A percentile compares a stretch with the other conserved stretches of the same genome.
These are phyloP conservation scores for Halyomorpha halys DNA, from an alignment of 1,140 invertebrate species.

Conservation along the genomic window DNA sequence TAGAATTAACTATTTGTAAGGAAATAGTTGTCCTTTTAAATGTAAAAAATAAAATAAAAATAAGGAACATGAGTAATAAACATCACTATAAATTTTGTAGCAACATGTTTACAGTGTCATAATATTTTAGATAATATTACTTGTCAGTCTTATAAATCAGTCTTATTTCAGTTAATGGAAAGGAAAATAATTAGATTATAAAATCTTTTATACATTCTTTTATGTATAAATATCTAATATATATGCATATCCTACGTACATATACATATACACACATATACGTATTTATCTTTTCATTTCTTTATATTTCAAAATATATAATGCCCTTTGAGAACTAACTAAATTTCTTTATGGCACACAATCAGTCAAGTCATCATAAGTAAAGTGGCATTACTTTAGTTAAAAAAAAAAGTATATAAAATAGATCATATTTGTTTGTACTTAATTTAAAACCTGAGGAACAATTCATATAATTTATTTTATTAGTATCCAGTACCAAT, in stretches of 20 bases:
- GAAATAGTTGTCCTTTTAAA: constrained; percentile 5
- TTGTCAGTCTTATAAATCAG: constrained; percentile 21
- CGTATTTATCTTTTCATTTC: too few relatives aligned
- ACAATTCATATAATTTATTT: background rate
- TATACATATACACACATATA: too few relatives aligned
- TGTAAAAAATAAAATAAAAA: background rate
- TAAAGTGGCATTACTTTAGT: background rate
- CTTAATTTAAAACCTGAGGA: constrained; percentile 1
- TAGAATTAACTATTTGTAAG: background rate
- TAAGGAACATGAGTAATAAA: constrained; percentile 4
- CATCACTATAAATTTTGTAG: constrained; percentile 3
- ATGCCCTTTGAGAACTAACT: constrained; percentile 9
- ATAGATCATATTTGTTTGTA: constrained; percentile 7
- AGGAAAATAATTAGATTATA: constrained; percentile 1
- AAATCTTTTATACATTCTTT: constrained; percentile 6
- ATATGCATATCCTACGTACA: too few relatives aligned
- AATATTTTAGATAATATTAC: constrained; percentile 2
- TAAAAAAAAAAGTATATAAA: background rate
- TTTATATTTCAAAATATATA: background rate
- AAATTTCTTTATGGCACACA: constrained; percentile 11
- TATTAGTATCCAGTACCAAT: background rate
- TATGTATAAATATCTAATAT: background rate
- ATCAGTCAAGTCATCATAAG: background rate
- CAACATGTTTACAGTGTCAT: constrained; percentile 2
- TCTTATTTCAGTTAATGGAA: constrained; percentile 14